Conservation (phyloP, 2,797 vertebrate species). For the Tokudaia muenninki region DNA sequence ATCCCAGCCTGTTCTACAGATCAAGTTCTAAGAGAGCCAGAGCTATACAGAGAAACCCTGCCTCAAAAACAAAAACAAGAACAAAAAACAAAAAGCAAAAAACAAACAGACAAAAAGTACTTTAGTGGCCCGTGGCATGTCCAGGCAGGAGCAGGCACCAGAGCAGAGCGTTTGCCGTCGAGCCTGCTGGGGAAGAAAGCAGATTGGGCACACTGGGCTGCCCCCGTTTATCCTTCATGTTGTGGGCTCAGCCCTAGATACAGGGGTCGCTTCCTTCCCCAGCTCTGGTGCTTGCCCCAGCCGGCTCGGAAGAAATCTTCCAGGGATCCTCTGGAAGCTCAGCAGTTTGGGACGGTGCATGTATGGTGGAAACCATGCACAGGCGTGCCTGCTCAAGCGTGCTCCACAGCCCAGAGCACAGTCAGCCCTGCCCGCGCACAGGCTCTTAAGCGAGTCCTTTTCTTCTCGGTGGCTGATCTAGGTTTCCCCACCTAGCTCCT, state of each 20-base stretch:
- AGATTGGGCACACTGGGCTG: neutral
- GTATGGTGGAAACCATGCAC: neutral
- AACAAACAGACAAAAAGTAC: neutral
- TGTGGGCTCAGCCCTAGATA: conserved; percentile 18
- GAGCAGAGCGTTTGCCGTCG: neutral
- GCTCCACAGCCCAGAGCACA: neutral
- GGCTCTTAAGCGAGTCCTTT: neutral
- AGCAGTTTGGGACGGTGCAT: neutral
- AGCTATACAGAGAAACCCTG: neutral
- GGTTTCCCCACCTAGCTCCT: neutral
- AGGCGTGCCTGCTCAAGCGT: neutral
- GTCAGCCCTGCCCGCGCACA: neutral
- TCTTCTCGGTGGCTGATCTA: neutral
- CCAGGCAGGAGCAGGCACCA: neutral
- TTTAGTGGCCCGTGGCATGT: neutral
- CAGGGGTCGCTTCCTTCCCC: neutral
- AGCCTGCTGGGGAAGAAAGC: neutral
- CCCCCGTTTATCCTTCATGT: neutral
- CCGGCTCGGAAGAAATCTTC: conserved; percentile 59
- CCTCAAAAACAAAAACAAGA: neutral
- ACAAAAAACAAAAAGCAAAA: no score
- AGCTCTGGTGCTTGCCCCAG: conserved; percentile 17
- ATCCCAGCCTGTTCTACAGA: neutral
- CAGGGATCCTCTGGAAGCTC: neutral
- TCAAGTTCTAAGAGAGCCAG: neutral